Conservation (phyloP, 2,113 vertebrate genomes). For the Balaenoptera acutorostrata region DNA sequence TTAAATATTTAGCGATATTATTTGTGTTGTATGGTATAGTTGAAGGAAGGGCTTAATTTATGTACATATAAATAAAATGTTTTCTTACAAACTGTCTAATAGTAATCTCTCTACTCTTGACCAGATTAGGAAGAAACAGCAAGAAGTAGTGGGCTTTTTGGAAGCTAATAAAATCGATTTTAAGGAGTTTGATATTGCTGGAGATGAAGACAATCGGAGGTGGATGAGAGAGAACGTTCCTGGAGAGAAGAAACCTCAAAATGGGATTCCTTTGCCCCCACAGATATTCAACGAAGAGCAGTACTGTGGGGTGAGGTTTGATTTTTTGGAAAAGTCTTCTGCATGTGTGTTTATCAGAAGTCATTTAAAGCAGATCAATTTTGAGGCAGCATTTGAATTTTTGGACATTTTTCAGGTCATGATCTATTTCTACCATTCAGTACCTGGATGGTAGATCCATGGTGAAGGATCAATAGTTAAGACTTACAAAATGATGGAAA, state of each 20-base stretch:
- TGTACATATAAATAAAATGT: not conserved
- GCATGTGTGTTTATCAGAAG: not conserved
- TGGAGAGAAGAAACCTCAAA: slow-evolving; percentile 93
- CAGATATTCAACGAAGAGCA: slow-evolving; percentile 97
- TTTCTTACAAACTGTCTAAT: not conserved
- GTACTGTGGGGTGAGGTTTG: slow-evolving; percentile 92
- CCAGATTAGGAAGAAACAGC: slow-evolving; percentile 99
- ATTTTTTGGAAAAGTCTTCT: not conserved
- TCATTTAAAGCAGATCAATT: not conserved
- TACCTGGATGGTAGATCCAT: not conserved
- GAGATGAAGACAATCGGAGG: slow-evolving; percentile 93
- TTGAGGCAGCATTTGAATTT: not conserved
- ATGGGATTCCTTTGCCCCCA: slow-evolving; percentile 95
- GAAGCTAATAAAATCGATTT: slow-evolving; percentile 97
- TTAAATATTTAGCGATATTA: not conserved
- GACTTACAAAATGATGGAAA: not conserved
- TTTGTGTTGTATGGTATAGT: not conserved
- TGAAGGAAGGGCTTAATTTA: not conserved
- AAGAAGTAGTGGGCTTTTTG: slow-evolving; percentile 96
- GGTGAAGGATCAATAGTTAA: not conserved
- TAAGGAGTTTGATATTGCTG: slow-evolving; percentile 93
- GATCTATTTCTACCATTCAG: not conserved
- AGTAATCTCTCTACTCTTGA: not conserved
- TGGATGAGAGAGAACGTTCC: slow-evolving; percentile 99
- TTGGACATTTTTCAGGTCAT: not conserved